Base-by-base conservation (phyloP, 2,888 invertebrate species). In the Pilophorus perplexus region DNA sequence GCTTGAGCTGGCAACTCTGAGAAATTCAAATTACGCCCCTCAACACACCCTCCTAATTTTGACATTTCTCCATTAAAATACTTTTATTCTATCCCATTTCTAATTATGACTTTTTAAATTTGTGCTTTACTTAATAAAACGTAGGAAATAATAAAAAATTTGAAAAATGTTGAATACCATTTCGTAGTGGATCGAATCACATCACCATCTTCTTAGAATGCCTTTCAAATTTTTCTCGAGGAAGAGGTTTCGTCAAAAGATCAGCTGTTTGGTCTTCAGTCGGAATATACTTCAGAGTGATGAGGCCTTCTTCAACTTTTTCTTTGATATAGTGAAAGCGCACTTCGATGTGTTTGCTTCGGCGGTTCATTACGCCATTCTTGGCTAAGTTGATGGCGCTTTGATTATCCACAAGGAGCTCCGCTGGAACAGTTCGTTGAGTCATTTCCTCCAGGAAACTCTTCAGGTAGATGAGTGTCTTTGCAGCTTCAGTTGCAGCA, bases 381-480 rank as follows among this genome's bases (percentile, higher is more conserved):
- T 71, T 70, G 16, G 67, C 57, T 18, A 71, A 20, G 0, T 62
- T 14, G 3, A 70, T 71, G 6, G 70, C 62, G 46, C 71, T 71
- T 52, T 69, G 64, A 50, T 71, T 71, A 44, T 71, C 71, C 16
- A 71, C 52, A 20, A 66, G 33, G 3, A 71, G 12, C 5, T 14
- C 52, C 1, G 27, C 42, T 6, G 14, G 23, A 5, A 66, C 16
- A 1, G 16, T 3, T 10, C 37, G 40, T 16, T 20, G 14, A 3
- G 66, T 68, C 10, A 72, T 5, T 54, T 71, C 71, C 48, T 70
- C 25, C 18, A 70, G 12, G 27, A 72, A 20, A 10, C 48, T 44
- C 57, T 71, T 72, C 33, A 74, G 20, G 50, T 67, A 72, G 6
- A 69, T 4, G 2, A 74, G 28, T 67, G 71, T 72, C 46, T 69